Percentiles rank a stretch among this genome's conserved stretches.
These are phyloP conservation scores for Tryphoninae sp. DNA, from an alignment of 2,888 invertebrate species.

Conservation along the genomic window DNA sequence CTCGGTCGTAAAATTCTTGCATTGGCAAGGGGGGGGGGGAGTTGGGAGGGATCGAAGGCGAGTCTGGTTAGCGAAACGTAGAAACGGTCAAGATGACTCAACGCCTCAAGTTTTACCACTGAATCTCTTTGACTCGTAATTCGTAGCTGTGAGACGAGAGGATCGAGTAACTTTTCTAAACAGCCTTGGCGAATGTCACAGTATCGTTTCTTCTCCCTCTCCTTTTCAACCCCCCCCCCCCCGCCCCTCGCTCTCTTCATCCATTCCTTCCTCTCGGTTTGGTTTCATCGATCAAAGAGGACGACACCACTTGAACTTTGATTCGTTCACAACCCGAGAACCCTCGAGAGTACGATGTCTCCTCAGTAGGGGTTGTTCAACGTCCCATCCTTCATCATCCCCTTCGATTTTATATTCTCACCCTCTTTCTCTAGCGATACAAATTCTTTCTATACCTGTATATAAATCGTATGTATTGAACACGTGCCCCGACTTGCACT, in stretches of 20 bases:
- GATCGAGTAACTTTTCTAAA: neutral
- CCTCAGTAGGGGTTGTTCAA: conserved; percentile 1
- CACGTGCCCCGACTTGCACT: neutral
- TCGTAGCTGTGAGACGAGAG: neutral
- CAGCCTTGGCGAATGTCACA: neutral
- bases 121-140: neutral
- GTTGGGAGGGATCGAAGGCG: neutral
- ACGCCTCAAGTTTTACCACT: neutral
- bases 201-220: neutral
- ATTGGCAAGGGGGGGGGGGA: too few species aligned
- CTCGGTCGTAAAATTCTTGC: too few species aligned
- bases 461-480: neutral
- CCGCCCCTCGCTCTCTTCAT: too few species aligned
- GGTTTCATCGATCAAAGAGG: conserved; percentile 57
- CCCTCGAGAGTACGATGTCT: conserved; percentile 43
- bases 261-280: neutral
- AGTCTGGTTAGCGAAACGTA: neutral
- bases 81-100: neutral
- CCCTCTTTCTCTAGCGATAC: neutral
- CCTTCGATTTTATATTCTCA: too few species aligned
- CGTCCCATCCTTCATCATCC: conserved; percentile 14
- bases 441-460: conserved; percentile 3
- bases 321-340: conserved; percentile 48
- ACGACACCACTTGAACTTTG: conserved; percentile 55
- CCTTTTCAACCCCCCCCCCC: too few species aligned